Evolutionary conservation across 2,888 invertebrate genomes (phyloP).

Genomic region (Xylota sylvarum): DNA sequence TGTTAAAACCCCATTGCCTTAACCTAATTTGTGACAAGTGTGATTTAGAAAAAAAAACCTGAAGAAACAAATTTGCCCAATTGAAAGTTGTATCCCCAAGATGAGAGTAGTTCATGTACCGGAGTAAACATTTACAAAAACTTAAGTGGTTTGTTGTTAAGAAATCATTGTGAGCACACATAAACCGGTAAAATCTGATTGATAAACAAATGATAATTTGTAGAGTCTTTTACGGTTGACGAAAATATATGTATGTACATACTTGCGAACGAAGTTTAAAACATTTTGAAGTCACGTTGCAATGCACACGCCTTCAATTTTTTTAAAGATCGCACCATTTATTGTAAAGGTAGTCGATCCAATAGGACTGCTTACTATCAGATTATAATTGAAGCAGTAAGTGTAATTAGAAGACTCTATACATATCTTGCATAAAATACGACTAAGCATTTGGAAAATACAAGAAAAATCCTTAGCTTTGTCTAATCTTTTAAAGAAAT

Average conservation of each 20-base stretch:
- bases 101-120: slow-evolving; percentile 16
- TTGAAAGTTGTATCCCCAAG: slow-evolving; percentile 41
- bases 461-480: too few species aligned
- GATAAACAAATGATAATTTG: slow-evolving; percentile 21
- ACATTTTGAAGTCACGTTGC: neutral
- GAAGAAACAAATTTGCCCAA: slow-evolving; percentile 19
- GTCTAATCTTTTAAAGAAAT: too few species aligned
- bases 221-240: neutral
- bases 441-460: too few species aligned
- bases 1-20: slow-evolving; percentile 46
- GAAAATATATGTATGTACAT: too few species aligned
- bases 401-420: too few species aligned
- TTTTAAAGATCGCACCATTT: too few species aligned
- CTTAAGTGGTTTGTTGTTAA: slow-evolving; percentile 32
- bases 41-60: slow-evolving; percentile 11
- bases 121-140: slow-evolving; percentile 28
- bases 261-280: neutral
- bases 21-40: slow-evolving; percentile 41
- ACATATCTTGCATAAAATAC: too few species aligned
- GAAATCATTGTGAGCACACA: slow-evolving; percentile 8
- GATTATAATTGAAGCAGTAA: too few species aligned
- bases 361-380: too few species aligned
- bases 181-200: neutral
- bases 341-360: too few species aligned
- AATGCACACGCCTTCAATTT: too few species aligned